Percentiles rank a stretch among this genome's conserved stretches.
Conservation (phyloP, 2,113 vertebrate genomes). For the Pagrus major region DNA sequence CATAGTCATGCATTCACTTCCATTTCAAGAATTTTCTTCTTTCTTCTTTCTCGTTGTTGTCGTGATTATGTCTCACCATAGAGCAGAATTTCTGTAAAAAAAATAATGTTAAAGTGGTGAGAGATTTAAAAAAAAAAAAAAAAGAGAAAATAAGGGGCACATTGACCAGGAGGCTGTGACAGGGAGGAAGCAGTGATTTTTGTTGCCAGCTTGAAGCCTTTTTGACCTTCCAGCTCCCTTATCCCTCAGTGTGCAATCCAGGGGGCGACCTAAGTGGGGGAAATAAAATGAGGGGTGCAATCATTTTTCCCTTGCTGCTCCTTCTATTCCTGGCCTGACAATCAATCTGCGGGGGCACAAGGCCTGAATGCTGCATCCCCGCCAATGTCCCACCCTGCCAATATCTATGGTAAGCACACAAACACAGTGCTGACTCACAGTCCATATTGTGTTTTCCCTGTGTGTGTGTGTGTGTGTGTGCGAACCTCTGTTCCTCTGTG, state of each 20-base stretch:
- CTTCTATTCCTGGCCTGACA: conserved; percentile 53
- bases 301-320: conserved; percentile 48
- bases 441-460: conserved; percentile 25
- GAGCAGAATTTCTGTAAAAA: background rate
- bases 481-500: conserved; percentile 36
- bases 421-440: conserved; percentile 58
- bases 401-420: conserved; percentile 40
- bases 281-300: conserved; percentile 39
- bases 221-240: conserved; percentile 52
- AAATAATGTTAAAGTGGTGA: background rate
- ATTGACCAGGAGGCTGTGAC: conserved; percentile 19
- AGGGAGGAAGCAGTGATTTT: conserved; percentile 30
- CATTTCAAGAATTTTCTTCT: background rate
- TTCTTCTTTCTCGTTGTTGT: background rate
- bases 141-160: background rate
- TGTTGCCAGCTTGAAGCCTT: conserved; percentile 43
- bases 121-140: background rate
- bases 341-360: conserved; percentile 50
- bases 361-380: conserved; percentile 23
- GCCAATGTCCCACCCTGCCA: conserved; percentile 38
- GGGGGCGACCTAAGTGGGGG: conserved; percentile 29
- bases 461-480: background rate
- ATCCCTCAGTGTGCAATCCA: conserved; percentile 10
- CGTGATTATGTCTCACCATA: background rate
- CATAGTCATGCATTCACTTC: background rate